Evolutionary conservation across 1,140 invertebrate species (phyloP), one percentile per base, ranked within the genome.

Genomic region (Phymastichus coffea): DNA sequence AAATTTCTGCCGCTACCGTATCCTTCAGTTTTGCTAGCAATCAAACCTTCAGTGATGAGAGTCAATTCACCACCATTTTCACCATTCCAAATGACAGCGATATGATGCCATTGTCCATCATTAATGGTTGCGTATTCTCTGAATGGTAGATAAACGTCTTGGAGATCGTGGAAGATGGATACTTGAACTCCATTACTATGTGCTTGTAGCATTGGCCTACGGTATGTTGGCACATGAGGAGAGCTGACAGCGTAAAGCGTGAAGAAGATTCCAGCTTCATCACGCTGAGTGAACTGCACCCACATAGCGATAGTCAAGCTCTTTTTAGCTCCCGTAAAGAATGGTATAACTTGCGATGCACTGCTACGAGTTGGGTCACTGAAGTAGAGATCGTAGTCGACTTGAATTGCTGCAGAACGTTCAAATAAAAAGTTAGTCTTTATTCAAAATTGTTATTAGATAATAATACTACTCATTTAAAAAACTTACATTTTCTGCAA

Each of bases 21-120:
- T 28, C 86, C 87, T 76, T 93, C 90, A 47, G 91, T 84, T 75
- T 93, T 93, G 66, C 92, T 94, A 8, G 93, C 93, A 62, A 97
- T 95, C 9, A 96, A 83, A 26, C 92, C 94, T 83, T 97, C 95
- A 0, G 94, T 95, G 30, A 96, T 92, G 4, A 98, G 79, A 43
- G 89, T 90, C 20, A 96, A 78, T 73, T 91, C 88, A 56, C 92
- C 91, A 14, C 92, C 88, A 43, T 87, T 88, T 33, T 85, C 83
- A n/a, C 91, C 91, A 64, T 93, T 88, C 95, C 95, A 98, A 14
- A 95, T 90, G 20, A 98, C 82, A 15, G 94, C 93, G 15, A 98
- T 86, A 73, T 98, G 94, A 83, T 98, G 95, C 95, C 95, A 98
- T 73, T 95, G 92, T 9, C 94, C 94, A 70, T 97, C 95, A 67